Conservation (phyloP, 2,888 invertebrate genomes). For the Julus scanicus region DNA sequence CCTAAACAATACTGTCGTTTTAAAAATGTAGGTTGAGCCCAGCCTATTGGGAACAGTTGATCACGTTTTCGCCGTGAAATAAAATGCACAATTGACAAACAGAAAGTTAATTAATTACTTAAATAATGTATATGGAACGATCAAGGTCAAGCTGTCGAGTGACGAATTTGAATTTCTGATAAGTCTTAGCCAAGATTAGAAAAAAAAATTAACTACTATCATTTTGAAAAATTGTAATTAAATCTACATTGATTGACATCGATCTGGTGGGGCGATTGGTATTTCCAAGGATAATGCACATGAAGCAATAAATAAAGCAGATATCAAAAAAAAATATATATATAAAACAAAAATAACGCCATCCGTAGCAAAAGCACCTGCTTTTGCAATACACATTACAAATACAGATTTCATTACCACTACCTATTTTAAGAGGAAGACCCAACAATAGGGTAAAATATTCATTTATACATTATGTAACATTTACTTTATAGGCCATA, state of each 20-base stretch:
- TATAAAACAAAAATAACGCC: neutral
- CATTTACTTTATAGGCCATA: neutral
- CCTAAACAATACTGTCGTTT: slow-evolving; percentile 6
- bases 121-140: slow-evolving; percentile 22
- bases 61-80: slow-evolving; percentile 23
- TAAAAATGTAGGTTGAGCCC: neutral
- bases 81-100: slow-evolving; percentile 13
- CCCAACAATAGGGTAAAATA: neutral
- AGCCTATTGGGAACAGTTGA: slow-evolving; percentile 30
- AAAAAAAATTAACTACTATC: neutral
- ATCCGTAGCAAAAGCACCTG: neutral
- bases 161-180: slow-evolving; percentile 40
- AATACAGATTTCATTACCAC: neutral
- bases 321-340: neutral
- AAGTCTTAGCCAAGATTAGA: slow-evolving; percentile 1
- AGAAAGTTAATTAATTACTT: slow-evolving; percentile 4
- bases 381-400: neutral
- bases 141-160: slow-evolving; percentile 23
- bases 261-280: neutral
- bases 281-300: slow-evolving; percentile 29
- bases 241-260: slow-evolving; percentile 42
- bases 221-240: slow-evolving; percentile 45
- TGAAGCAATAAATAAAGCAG: neutral
- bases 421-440: neutral
- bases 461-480: neutral